Conservation (phyloP, 1,140 invertebrate genomes). For the Drosophila ercepeae region DNA sequence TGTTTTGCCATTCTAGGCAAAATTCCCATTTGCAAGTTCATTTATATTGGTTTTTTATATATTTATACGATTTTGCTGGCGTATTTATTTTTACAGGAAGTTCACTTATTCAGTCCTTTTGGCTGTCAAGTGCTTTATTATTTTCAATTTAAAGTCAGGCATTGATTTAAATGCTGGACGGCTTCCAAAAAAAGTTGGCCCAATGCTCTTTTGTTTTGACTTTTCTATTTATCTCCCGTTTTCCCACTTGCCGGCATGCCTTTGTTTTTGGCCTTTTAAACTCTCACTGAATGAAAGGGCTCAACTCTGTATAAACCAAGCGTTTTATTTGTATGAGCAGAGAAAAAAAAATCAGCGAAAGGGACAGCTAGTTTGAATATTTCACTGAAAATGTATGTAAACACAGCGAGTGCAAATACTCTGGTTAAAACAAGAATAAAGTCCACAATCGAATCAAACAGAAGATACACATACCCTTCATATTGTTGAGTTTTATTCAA, state of each 20-base stretch:
- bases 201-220: conserved; percentile 33
- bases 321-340: conserved; percentile 9
- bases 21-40: conserved; percentile 2
- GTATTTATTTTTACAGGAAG: not conserved
- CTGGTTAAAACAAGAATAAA: conserved; percentile 18
- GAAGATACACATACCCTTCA: conserved; percentile 17
- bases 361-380: conserved; percentile 36
- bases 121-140: conserved; percentile 42
- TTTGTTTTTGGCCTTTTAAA: conserved; percentile 41
- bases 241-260: not conserved
- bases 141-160: conserved; percentile 37
- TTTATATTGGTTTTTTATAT: no score
- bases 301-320: conserved; percentile 4
- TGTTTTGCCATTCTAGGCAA: not conserved
- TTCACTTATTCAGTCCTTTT: conserved; percentile 29
- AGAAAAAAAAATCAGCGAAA: conserved; percentile 2
- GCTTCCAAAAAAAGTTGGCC: conserved; percentile 12
- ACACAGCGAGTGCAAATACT: conserved; percentile 54
- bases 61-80: conserved; percentile 4
- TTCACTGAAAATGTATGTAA: conserved; percentile 52
- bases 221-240: conserved; percentile 29
- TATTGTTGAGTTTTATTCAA: conserved; percentile 2
- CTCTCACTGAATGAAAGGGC: conserved; percentile 29
- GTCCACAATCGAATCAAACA: conserved; percentile 21
- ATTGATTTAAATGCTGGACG: conserved; percentile 31